Percentiles rank a stretch among this genome's conserved stretches.
Evolutionary conservation across 2,797 vertebrate genomes (phyloP).

Genomic region (Schizopygopsis malacanthus): DNA sequence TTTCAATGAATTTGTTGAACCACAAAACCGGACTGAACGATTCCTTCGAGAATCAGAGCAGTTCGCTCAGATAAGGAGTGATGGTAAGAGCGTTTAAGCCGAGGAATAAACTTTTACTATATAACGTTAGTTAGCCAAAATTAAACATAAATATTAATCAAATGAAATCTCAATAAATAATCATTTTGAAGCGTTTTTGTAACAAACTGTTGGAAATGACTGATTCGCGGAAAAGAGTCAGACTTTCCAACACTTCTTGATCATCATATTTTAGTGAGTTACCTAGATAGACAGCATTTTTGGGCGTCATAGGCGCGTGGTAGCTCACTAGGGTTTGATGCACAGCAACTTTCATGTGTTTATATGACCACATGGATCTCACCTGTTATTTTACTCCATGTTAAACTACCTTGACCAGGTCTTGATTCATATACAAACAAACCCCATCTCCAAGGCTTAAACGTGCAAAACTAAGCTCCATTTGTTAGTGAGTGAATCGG

Average conservation of each 20-base stretch:
- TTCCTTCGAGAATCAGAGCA: slow-evolving; percentile 1
- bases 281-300: neutral
- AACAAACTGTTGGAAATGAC: neutral
- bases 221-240: slow-evolving; percentile 6
- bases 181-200: neutral
- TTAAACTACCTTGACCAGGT: neutral
- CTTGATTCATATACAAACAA: slow-evolving; percentile 17
- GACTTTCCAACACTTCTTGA: neutral
- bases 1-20: neutral
- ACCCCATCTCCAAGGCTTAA: neutral
- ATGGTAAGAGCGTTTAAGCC: neutral
- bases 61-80: neutral
- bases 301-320: neutral
- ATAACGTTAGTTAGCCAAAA: neutral
- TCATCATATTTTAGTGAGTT: neutral
- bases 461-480: neutral
- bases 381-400: neutral
- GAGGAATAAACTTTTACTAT: neutral
- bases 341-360: neutral
- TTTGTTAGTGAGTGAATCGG: slow-evolving; percentile 12
- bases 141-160: neutral
- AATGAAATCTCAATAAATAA: neutral
- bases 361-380: neutral
- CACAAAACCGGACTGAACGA: neutral
- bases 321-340: neutral